A percentile compares a stretch with the other conserved stretches of the same genome.
These are phyloP conservation scores for Rhagoletis pomonella DNA, from an alignment of 1,140 invertebrate species.

Conservation along the genomic window DNA sequence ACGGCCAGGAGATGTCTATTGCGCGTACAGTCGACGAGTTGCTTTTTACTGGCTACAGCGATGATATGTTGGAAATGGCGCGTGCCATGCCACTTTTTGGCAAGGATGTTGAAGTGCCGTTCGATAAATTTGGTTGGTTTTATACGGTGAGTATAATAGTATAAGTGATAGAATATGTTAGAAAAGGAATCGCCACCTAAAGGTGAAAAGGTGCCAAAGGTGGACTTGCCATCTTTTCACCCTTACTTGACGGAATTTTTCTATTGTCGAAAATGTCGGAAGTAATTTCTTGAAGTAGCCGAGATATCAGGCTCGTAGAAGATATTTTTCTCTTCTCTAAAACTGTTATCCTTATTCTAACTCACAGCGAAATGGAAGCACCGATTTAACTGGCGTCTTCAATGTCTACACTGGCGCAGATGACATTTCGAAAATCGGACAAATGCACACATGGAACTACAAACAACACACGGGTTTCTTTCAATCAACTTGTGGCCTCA, in stretches of 20 bases:
- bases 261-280: no score
- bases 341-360: background rate
- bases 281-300: no score
- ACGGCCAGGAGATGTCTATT: constrained; percentile 77
- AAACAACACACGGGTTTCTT: constrained; percentile 78
- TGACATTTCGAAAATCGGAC: constrained; percentile 79
- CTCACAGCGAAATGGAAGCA: constrained; percentile 82
- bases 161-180: no score
- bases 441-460: constrained; percentile 82
- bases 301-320: no score
- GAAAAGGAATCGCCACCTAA: no score
- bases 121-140: constrained; percentile 87
- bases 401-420: constrained; percentile 83
- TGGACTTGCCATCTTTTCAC: no score
- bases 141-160: constrained; percentile 79
- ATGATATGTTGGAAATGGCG: constrained; percentile 81
- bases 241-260: no score
- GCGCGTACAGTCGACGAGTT: constrained; percentile 82
- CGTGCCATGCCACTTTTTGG: constrained; percentile 76
- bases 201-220: no score
- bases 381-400: constrained; percentile 81
- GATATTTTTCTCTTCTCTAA: no score
- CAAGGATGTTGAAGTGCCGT: constrained; percentile 76
- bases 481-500: constrained; percentile 76
- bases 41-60: constrained; percentile 86